A percentile compares a stretch with the other conserved stretches of the same genome.
phyloP scores from a whole-genome alignment of 2,888 invertebrate genomes.

The Habroteleia sp. region DNA sequence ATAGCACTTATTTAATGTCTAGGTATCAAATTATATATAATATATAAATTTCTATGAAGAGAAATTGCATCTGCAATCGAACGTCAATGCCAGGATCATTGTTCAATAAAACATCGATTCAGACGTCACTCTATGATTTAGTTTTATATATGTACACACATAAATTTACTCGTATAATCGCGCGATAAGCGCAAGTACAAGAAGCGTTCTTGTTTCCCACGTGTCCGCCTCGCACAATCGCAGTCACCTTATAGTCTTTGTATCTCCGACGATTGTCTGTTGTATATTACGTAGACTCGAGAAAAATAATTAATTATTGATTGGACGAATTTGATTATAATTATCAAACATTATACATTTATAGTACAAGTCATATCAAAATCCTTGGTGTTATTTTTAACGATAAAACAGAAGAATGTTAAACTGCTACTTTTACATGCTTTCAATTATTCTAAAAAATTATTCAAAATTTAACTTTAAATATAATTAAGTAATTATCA shows the following conservation, averaged over 20 bases:
- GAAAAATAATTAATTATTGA: constrained; percentile 54
- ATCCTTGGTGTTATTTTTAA: constrained; percentile 3
- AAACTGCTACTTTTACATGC: too few species aligned
- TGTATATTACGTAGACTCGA: constrained; percentile 57
- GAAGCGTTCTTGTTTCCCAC: constrained; percentile 64
- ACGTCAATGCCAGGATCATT: constrained; percentile 54
- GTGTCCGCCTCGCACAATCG: constrained; percentile 54
- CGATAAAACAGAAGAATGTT: not conserved
- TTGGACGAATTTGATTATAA: constrained; percentile 43
- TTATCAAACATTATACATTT: constrained; percentile 32
- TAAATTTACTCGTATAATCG: constrained; percentile 61
- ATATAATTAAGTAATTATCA: too few species aligned
- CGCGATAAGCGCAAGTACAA: constrained; percentile 63
- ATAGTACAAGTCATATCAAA: constrained; percentile 25
- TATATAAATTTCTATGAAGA: constrained; percentile 56
- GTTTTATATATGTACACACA: constrained; percentile 61
- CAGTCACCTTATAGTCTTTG: constrained; percentile 58
- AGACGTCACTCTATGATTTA: constrained; percentile 55
- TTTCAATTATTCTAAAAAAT: too few species aligned
- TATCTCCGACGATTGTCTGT: constrained; percentile 61
- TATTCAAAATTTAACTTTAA: too few species aligned
- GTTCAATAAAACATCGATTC: constrained; percentile 57
- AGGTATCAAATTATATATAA: constrained; percentile 61
- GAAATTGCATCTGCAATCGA: constrained; percentile 46
- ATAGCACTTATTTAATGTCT: constrained; percentile 41